phyloP scores from a whole-genome alignment of 1,140 invertebrate genomes.

The Trichoplusia ni region DNA sequence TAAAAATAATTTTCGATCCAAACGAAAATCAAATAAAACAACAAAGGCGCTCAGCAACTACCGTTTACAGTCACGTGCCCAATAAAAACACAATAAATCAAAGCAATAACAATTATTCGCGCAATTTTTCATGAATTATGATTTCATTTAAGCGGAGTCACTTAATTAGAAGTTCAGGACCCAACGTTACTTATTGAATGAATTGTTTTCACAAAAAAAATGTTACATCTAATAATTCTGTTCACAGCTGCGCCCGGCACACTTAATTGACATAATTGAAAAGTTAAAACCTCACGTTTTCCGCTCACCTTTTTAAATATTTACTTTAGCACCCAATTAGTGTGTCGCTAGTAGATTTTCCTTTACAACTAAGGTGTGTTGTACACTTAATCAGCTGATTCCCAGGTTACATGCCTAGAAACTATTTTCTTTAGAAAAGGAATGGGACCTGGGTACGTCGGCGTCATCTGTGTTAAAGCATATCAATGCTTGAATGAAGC shows the following conservation, averaged over 20 bases:
- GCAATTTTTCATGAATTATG: constrained; percentile 6
- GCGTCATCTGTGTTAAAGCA: neutral
- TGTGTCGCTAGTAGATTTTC: constrained; percentile 53
- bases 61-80: neutral
- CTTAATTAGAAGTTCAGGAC: constrained; percentile 23
- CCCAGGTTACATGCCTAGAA: no score
- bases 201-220: constrained; percentile 35
- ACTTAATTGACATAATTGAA: constrained; percentile 71
- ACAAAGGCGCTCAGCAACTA: no score
- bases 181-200: constrained; percentile 25
- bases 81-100: constrained; percentile 6
- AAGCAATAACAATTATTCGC: neutral
- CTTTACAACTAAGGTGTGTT: constrained; percentile 37
- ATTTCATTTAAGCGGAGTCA: constrained; percentile 4
- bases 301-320: constrained; percentile 72
- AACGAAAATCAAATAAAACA: no score
- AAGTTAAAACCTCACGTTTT: constrained; percentile 65
- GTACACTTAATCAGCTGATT: no score
- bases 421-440: no score
- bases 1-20: no score
- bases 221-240: constrained; percentile 38
- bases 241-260: constrained; percentile 43
- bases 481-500: neutral
- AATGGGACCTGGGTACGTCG: no score
- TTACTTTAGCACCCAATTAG: constrained; percentile 74